Evolutionary conservation across 2,888 invertebrate genomes (phyloP), one percentile per base, ranked within the genome.

Genomic region (Acanthacorydalis orientalis): DNA sequence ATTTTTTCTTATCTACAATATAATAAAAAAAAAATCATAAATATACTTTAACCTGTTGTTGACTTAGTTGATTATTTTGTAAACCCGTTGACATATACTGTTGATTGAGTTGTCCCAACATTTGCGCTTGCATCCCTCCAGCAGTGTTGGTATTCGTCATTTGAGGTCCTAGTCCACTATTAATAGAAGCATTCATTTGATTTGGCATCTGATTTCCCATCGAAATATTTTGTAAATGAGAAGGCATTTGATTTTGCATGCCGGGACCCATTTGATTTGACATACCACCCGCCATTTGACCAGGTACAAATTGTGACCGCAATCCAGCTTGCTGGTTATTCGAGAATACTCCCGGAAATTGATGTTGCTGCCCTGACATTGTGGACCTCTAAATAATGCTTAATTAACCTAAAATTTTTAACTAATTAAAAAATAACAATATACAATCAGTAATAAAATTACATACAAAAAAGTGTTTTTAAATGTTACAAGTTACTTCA

Each of bases 301-400:
- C 75, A 1, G 70, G 69, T 14, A 74, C 78, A 56, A 79, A 80
- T 49, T 79, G 80, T 23, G 71, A 69, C 49, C 80, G 65, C 76
- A 80, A 78, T 2, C 72, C 67, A 12, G 71, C 72, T 48, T 72
- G 68, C 56, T 76, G 78, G 37, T 68, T 61, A 51, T 72, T 77
- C 55, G 76, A 76, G 56, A 81, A 76, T 51, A 78, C 79, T 16
- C 77, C 73, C 53, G 80, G 76, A 57, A 80, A 83, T 58, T 79
- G 80, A 60, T 83, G 82, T 35, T 80, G 79, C 57, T 79, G 80
- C 4, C 79, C 82, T 44, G 82, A 75, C 83, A 83, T 83, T 31
- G 9, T n/a, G 23, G 6, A 23, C 23, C 6, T 23, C 6, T 23
- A 6, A 23, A 23, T 23, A 23, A 4, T 23, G 2, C 23, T 6